Conservation (phyloP, 2,797 vertebrate genomes). For the Gallirallus australis region DNA sequence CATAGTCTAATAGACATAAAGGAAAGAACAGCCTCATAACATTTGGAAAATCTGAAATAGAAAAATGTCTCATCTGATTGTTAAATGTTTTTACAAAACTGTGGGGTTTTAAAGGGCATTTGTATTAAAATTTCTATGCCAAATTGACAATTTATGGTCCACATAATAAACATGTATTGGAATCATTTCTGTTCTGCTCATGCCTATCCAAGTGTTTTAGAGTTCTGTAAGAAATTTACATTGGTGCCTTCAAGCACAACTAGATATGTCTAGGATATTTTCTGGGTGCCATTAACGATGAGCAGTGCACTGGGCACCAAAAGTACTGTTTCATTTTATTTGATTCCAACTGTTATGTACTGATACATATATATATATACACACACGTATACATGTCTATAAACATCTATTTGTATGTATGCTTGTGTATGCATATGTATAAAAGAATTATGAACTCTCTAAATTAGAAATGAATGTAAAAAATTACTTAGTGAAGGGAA, state of each 20-base stretch:
- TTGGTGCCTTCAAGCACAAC: background rate
- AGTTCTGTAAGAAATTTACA: background rate
- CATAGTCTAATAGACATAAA: background rate
- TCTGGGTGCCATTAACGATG: background rate
- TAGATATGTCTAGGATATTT: background rate
- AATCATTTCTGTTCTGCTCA: background rate
- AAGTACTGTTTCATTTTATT: background rate
- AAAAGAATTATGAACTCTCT: background rate
- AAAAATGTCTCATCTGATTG: background rate
- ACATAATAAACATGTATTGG: background rate
- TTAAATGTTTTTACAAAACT: background rate
- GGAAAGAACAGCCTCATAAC: background rate
- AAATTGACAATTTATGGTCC: background rate
- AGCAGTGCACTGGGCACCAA: background rate
- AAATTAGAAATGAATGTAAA: background rate
- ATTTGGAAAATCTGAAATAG: background rate
- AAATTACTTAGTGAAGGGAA: background rate
- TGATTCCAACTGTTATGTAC: background rate
- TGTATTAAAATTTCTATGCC: background rate
- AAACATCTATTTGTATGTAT: background rate
- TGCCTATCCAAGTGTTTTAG: background rate
- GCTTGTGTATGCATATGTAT: background rate
- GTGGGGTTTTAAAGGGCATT: background rate
- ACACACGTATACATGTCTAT: background rate
- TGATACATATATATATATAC: background rate